Evolutionary conservation across 2,797 vertebrate genomes (phyloP), one percentile per base, ranked within the genome.

Genomic region (Pempheris klunzingeri): DNA sequence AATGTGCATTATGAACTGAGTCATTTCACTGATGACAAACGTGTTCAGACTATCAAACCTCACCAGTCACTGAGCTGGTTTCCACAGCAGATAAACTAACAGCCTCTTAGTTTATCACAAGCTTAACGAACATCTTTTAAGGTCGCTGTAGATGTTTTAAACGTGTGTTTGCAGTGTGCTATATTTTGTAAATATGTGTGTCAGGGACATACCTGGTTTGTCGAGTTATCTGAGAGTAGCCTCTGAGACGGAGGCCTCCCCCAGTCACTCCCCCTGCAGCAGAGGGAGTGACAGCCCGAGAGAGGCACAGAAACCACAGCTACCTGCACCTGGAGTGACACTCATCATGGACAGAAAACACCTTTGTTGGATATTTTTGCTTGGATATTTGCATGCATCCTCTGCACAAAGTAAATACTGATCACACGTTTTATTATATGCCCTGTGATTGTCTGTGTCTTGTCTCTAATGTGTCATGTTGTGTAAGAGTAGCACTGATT

Each of bases 331-430:
- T 39, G 28, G 24, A 60, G 14, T 0, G 3, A 7, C 12, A 6
- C 3, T 30, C 72, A 84, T 7, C 36, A 92, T 92, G 88, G 78
- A 68, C 0, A 60, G 41, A 55, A 88, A 44, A 59, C 46, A 80
- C 0, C 2, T 87, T 49, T 64, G 1, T 49, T 86, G 79, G 39
- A 70, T 91, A 38, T 52, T 82, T 41, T 77, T 91, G n/a, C 18
- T 90, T 63, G 90, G 83, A 75, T 86, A 18, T 83, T 73, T 90
- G 49, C 28, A 57, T 53, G 1, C 41, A 69, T 74, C 71, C 1
- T 54, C 20, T n/a, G 53, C 14, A 14, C 85, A 90, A 60, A 12
- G 84, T 91, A 71, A 84, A 5, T 77, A 71, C n/a, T 24, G 3
- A 47, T 57, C 49, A 22, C 18, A 34, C n/a, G 5, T 68, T 20